Conservation (phyloP, 2,113 vertebrate genomes). For the Oenanthe melanoleuca region DNA sequence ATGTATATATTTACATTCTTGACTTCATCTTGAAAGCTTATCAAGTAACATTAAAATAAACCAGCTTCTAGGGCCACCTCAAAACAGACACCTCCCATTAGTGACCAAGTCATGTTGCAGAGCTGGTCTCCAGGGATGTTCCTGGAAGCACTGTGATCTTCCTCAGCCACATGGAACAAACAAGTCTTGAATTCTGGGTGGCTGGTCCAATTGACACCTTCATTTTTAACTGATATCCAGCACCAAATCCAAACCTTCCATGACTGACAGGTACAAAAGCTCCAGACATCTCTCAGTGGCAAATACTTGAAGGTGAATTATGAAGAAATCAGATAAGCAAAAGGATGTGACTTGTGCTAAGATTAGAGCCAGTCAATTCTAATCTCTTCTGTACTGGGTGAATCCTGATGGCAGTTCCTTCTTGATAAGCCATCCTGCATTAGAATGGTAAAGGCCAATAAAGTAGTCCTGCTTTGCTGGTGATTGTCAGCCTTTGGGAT, state of each 20-base stretch:
- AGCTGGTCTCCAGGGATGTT: slow-evolving; percentile 80
- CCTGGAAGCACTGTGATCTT: slow-evolving; percentile 78
- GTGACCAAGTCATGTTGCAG: slow-evolving; percentile 38
- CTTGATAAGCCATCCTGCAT: background rate
- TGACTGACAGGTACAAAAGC: slow-evolving; percentile 72
- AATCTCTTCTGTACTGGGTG: background rate
- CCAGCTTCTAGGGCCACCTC: background rate
- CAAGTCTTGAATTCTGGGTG: slow-evolving; percentile 81
- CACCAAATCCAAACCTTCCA: slow-evolving; percentile 69
- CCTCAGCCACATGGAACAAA: slow-evolving; percentile 79
- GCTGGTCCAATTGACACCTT: slow-evolving; percentile 74
- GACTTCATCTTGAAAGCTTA: background rate
- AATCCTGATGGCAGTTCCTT: background rate
- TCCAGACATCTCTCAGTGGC: background rate
- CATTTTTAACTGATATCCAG: slow-evolving; percentile 78
- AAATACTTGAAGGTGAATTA: background rate
- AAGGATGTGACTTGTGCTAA: background rate
- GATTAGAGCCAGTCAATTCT: background rate
- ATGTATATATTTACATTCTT: background rate
- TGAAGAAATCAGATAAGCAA: background rate
- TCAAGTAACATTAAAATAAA: background rate
- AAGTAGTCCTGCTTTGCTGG: background rate
- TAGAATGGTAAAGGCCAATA: background rate
- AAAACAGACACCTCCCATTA: background rate
- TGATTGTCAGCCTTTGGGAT: background rate